phyloP scores from a whole-genome alignment of 2,888 invertebrate genomes.

The Allygus modestus region DNA sequence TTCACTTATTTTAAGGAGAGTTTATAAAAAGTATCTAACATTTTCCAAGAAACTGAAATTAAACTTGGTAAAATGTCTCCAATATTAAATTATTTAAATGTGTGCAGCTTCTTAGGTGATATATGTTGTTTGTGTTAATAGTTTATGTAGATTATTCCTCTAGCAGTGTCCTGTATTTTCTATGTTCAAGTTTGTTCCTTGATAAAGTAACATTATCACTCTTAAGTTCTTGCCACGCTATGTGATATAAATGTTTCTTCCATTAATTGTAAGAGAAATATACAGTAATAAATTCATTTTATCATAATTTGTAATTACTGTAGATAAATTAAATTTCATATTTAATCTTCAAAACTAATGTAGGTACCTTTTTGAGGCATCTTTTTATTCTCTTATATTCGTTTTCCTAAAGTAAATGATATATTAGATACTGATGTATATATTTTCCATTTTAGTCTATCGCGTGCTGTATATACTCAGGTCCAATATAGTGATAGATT shows the following conservation, averaged over 20 bases:
- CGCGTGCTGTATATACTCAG: too few species aligned
- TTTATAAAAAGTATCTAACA: background rate
- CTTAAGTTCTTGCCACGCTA: background rate
- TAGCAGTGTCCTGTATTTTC: background rate
- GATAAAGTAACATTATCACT: background rate
- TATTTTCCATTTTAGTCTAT: too few species aligned
- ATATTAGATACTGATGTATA: too few species aligned
- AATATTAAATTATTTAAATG: background rate
- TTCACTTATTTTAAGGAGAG: background rate
- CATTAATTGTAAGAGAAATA: background rate
- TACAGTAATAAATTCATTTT: too few species aligned
- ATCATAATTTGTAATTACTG: too few species aligned
- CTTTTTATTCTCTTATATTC: too few species aligned
- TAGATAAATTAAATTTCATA: too few species aligned
- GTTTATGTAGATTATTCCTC: background rate
- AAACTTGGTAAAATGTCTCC: too few species aligned
- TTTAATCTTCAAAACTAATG: too few species aligned
- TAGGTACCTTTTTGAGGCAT: too few species aligned
- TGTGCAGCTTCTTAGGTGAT: background rate
- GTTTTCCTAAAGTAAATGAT: background rate
- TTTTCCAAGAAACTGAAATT: too few species aligned
- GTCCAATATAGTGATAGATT: too few species aligned
- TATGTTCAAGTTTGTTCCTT: conserved; percentile 7
- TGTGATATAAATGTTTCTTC: conserved; percentile 17
- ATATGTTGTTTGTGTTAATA: background rate